Percentiles rank a stretch among this genome's conserved stretches.
These are phyloP conservation scores for Tetraodon nigroviridis DNA, from an alignment of 2,113 vertebrate species.

Conservation along the genomic window DNA sequence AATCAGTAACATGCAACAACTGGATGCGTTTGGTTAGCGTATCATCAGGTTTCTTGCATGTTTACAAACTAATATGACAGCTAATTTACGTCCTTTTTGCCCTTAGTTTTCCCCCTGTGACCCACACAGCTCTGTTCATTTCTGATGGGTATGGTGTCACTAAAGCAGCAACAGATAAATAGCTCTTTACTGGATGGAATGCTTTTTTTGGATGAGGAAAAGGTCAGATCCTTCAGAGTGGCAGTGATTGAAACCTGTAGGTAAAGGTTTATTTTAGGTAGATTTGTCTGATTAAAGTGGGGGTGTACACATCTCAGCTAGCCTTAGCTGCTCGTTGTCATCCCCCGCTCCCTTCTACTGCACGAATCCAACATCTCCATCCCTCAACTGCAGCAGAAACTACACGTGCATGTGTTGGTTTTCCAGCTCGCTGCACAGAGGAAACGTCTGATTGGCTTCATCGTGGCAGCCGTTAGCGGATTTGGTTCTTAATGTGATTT, in stretches of 20 bases:
- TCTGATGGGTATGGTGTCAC: too few species aligned
- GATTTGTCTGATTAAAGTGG: not conserved
- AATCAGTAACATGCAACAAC: not conserved
- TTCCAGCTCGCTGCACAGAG: not conserved
- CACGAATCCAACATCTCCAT: conserved; percentile 1
- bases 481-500: not conserved
- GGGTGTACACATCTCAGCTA: not conserved
- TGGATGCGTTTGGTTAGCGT: too few species aligned
- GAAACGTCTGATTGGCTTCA: too few species aligned
- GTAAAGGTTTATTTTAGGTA: not conserved
- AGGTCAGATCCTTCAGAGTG: conserved; percentile 8
- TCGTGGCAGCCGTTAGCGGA: too few species aligned
- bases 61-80: too few species aligned
- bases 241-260: not conserved
- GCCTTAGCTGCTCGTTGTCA: not conserved
- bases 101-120: too few species aligned
- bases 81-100: too few species aligned
- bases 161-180: conserved; percentile 3
- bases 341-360: not conserved
- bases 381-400: conserved; percentile 8
- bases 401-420: conserved; percentile 13
- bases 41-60: too few species aligned
- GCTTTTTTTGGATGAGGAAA: conserved; percentile 7
- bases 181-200: not conserved
- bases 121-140: too few species aligned